Evolutionary conservation across 2,113 vertebrate species (phyloP), one percentile per base, ranked within the genome.

Genomic region (Rhinoptilus africanus): DNA sequence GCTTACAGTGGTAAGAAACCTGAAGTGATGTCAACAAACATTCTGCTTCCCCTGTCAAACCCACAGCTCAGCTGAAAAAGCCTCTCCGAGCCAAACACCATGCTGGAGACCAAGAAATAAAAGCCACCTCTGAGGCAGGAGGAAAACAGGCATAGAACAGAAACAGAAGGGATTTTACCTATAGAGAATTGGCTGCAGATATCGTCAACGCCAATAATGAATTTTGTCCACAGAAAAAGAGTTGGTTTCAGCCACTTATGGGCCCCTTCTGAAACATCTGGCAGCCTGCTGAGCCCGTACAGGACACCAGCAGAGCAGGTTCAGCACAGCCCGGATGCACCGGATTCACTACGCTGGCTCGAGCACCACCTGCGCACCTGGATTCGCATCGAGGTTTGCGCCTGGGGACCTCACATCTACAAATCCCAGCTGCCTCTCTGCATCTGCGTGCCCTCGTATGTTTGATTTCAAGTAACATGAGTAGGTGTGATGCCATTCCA

Each of bases 361-460:
- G 14, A 32, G 47, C 8, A 4, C 63, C 20, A 6, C 2, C 34
- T 57, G 17, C 24, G 30, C 88, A 76, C 85, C 59, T 82, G 60
- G 32, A 48, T 37, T n/a, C 69, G n/a, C 47, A 30, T 4, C 1
- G 2, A 74, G 13, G n/a, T 50, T 43, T 54, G 15, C 34, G 32
- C 37, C 73, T 37, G 8, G 41, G 51, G 77, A 83, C 34, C 35
- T 80, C 56, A 21, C 28, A 37, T 45, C 54, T 57, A 75, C 30
- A n/a, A 83, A 80, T 69, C 32, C 48, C 67, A 94, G 27, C 24
- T 76, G 72, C 21, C 50, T 84, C 67, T 62, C 43, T 59, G 32
- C 9, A 8, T 28, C 47, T 48, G 32, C 48, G 23, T 68, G 27
- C 7, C 10, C 21, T 64, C 3, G 0, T 3, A n/a, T 1, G 4